These are phyloP conservation scores for Lophochroa leadbeateri DNA, from an alignment of 2,113 vertebrate genomes.

Conservation along the genomic window DNA sequence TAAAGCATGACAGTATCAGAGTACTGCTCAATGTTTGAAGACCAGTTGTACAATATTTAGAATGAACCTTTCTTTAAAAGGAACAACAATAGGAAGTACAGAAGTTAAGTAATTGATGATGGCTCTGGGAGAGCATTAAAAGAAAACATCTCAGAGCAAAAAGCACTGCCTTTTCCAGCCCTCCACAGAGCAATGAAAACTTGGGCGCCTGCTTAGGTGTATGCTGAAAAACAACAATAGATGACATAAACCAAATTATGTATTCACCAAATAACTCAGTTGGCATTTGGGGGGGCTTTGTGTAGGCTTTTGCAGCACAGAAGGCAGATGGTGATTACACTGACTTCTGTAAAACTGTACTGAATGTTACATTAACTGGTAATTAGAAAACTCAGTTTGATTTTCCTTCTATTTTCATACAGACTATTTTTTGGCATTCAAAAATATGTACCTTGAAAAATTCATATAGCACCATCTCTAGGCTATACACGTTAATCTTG, in stretches of 20 bases:
- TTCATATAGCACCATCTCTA: neutral
- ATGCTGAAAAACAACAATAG: conserved; percentile 34
- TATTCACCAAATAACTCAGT: conserved; percentile 11
- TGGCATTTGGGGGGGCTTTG: conserved; percentile 41
- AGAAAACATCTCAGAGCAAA: neutral
- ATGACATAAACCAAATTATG: conserved; percentile 1
- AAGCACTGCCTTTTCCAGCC: neutral
- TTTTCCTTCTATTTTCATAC: neutral
- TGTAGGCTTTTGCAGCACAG: conserved; percentile 27
- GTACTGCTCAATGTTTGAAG: conserved; percentile 17
- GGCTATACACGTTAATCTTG: neutral
- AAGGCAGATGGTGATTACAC: conserved; percentile 49
- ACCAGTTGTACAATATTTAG: conserved; percentile 34
- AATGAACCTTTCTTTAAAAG: conserved; percentile 8
- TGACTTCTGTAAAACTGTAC: conserved; percentile 14
- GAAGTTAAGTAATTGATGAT: neutral
- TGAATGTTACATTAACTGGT: conserved; percentile 8
- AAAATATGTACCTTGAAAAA: neutral
- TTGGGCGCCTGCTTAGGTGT: neutral
- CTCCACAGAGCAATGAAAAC: neutral
- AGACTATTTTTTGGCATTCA: neutral
- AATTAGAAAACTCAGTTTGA: conserved; percentile 24
- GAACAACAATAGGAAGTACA: neutral
- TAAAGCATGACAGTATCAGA: neutral
- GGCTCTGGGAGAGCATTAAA: neutral